These are phyloP conservation scores for Emydoidea blandingii DNA, from an alignment of 2,797 vertebrate genomes.

Conservation along the genomic window DNA sequence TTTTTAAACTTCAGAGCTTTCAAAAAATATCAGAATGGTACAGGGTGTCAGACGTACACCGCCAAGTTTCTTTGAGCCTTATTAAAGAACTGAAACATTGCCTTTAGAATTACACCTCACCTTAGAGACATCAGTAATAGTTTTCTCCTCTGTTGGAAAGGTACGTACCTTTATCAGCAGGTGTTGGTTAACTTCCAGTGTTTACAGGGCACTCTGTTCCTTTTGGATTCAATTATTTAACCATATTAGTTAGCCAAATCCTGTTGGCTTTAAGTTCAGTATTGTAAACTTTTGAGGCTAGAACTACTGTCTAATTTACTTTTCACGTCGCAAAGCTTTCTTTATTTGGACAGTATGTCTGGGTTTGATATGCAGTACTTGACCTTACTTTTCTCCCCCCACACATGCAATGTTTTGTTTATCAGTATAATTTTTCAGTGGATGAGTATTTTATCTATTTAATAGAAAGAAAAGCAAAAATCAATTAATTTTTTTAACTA, in stretches of 20 bases:
- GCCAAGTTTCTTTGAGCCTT: conserved; percentile 70
- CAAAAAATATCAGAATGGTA: conserved; percentile 55
- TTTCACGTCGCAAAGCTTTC: conserved; percentile 27
- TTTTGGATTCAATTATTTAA: conserved; percentile 69
- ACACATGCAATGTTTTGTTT: conserved; percentile 60
- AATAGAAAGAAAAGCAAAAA: conserved; percentile 46
- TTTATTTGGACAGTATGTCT: conserved; percentile 40
- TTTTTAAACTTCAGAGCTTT: conserved; percentile 71
- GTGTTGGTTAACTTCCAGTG: conserved; percentile 59
- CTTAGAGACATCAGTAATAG: conserved; percentile 26
- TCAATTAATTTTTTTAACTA: conserved; percentile 35
- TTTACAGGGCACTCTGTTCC: conserved; percentile 72
- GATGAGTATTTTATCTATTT: conserved; percentile 62
- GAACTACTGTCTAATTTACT: conserved; percentile 52
- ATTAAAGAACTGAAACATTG: conserved; percentile 67
- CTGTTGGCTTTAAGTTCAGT: conserved; percentile 54
- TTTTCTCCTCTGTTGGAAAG: conserved; percentile 48
- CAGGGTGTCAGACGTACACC: conserved; percentile 65
- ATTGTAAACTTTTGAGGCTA: conserved; percentile 63
- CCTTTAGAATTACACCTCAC: conserved; percentile 57
- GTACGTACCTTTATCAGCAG: conserved; percentile 10
- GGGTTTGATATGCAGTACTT: conserved; percentile 21
- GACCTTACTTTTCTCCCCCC: conserved; percentile 44
- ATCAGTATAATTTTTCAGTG: conserved; percentile 45
- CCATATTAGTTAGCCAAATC: conserved; percentile 63